Conservation (phyloP, 2,888 invertebrate species). For the Lasioglossum vierecki region DNA sequence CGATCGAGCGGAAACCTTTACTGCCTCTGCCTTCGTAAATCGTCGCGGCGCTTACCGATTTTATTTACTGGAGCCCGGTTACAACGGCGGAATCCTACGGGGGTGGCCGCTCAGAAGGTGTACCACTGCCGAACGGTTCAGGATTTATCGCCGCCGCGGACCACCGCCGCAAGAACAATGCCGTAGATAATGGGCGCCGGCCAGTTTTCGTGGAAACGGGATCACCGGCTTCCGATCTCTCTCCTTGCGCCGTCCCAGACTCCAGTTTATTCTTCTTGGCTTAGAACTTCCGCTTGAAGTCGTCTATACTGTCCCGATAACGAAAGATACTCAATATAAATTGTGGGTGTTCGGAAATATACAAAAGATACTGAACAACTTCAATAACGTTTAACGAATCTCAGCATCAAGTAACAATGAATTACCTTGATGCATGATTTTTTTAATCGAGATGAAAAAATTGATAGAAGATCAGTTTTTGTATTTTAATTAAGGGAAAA, state of each 20-base stretch:
- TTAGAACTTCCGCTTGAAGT: neutral
- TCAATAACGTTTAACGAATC: no score
- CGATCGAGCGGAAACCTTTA: constrained; percentile 80
- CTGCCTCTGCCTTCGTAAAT: constrained; percentile 73
- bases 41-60: constrained; percentile 74
- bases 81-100: constrained; percentile 56
- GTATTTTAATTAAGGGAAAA: no score
- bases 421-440: no score
- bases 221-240: constrained; percentile 21
- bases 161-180: constrained; percentile 68
- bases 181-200: constrained; percentile 65
- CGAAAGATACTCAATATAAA: neutral
- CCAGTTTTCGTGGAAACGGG: constrained; percentile 64
- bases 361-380: no score
- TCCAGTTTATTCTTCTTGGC: neutral
- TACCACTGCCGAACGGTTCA: constrained; percentile 36
- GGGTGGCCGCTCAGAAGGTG: constrained; percentile 57
- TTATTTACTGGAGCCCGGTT: constrained; percentile 69
- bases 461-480: no score
- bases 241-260: neutral
- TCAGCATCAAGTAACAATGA: no score
- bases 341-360: neutral
- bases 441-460: no score
- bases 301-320: neutral
- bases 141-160: constrained; percentile 64